These are phyloP conservation scores for Neomonachus schauinslandi DNA, from an alignment of 2,113 vertebrate genomes.

Conservation along the genomic window DNA sequence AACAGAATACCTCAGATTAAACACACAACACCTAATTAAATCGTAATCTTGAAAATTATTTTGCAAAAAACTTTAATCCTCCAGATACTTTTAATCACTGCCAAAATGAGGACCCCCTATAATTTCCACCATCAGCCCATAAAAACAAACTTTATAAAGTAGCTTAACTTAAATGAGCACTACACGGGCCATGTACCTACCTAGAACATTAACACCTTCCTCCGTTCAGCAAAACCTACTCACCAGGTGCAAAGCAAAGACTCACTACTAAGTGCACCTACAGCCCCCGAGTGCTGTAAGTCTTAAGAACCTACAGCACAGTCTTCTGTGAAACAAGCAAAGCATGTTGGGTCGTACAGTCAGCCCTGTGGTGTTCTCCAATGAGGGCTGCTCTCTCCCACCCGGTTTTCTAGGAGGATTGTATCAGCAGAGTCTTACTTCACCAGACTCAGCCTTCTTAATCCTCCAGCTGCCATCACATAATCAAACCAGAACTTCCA, in stretches of 20 bases:
- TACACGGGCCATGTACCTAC: background rate
- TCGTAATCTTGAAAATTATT: background rate
- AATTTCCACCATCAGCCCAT: background rate
- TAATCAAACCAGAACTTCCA: background rate
- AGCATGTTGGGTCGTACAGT: conserved; percentile 84
- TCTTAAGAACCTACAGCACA: background rate
- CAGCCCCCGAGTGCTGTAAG: background rate
- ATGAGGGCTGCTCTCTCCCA: conserved; percentile 84
- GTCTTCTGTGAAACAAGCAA: background rate
- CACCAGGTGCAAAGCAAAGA: background rate
- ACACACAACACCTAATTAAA: background rate
- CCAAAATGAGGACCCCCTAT: background rate
- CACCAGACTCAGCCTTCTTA: conserved; percentile 80
- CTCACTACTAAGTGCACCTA: background rate
- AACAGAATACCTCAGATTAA: conserved; percentile 33
- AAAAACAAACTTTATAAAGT: background rate
- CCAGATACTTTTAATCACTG: background rate
- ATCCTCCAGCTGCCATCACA: conserved; percentile 79
- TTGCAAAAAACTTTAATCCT: background rate
- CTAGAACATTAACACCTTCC: background rate
- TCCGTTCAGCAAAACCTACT: background rate
- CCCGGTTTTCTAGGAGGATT: conserved; percentile 86
- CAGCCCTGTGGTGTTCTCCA: conserved; percentile 72
- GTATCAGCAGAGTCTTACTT: conserved; percentile 83
- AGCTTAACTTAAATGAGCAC: background rate